These are phyloP conservation scores for Micrastur ruficollis DNA, from an alignment of 2,797 vertebrate species.

Conservation along the genomic window DNA sequence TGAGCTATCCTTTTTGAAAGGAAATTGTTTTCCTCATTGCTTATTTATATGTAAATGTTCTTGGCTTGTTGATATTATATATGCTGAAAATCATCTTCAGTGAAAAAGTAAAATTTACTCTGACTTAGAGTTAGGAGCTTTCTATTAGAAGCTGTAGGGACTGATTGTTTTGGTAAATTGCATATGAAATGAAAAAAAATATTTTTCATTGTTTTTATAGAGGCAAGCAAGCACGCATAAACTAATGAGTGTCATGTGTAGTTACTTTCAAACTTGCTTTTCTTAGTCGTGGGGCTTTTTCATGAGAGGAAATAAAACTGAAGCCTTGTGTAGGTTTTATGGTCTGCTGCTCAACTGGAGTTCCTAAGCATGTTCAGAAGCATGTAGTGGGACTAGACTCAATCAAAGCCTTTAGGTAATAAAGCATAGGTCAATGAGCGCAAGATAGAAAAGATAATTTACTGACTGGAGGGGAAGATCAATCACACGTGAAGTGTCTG, in stretches of 20 bases:
- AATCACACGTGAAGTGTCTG: neutral
- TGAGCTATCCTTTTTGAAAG: neutral
- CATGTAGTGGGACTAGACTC: neutral
- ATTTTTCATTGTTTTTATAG: neutral
- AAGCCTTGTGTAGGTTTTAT: neutral
- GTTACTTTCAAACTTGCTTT: neutral
- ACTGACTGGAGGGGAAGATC: neutral
- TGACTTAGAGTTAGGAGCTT: neutral
- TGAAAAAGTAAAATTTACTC: neutral
- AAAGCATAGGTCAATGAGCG: neutral
- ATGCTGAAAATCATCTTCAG: neutral
- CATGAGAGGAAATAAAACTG: neutral
- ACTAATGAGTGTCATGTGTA: accelerated
- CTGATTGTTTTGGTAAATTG: neutral
- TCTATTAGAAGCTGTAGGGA: neutral
- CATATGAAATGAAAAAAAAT: neutral
- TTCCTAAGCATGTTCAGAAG: neutral
- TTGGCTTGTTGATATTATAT: neutral
- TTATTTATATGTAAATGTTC: neutral
- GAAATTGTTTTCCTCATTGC: neutral
- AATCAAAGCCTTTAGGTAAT: neutral
- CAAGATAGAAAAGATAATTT: neutral
- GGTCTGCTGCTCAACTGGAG: neutral
- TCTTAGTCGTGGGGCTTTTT: neutral
- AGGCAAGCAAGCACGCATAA: neutral